These are phyloP conservation scores for Aphrophora alni DNA, from an alignment of 2,888 invertebrate genomes.

Conservation along the genomic window DNA sequence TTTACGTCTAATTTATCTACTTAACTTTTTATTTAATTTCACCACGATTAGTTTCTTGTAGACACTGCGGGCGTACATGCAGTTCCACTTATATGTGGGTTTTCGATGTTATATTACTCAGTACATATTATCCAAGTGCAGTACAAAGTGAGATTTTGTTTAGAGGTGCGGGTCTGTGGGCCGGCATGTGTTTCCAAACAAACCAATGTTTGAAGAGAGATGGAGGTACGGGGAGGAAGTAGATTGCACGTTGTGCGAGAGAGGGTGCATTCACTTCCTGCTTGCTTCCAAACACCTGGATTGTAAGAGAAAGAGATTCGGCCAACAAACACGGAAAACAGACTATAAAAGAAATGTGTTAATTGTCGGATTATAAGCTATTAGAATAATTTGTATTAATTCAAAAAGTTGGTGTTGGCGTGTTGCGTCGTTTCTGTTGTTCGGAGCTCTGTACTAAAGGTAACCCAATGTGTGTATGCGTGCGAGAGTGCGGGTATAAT, in stretches of 20 bases:
- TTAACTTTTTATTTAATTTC: neutral
- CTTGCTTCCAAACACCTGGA: neutral
- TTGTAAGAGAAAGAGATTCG: neutral
- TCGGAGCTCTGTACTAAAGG: no score
- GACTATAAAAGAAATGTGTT: conserved; percentile 30
- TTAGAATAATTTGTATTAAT: conserved; percentile 27
- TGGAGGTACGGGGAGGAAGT: neutral
- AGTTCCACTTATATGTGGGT: neutral
- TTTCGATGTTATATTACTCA: neutral
- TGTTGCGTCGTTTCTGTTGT: neutral
- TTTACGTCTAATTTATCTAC: no score
- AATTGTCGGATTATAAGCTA: conserved; percentile 26
- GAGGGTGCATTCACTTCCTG: neutral
- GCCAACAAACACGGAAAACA: conserved; percentile 1
- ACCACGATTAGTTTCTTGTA: neutral
- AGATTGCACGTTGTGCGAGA: neutral
- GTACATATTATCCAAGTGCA: neutral
- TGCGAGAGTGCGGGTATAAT: neutral
- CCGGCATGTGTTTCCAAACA: neutral
- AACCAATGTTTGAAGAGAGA: neutral
- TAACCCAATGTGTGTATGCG: neutral
- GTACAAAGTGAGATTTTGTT: neutral
- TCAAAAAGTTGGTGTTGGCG: neutral
- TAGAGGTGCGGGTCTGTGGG: neutral
- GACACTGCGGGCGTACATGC: neutral